Percentiles rank a stretch among this genome's conserved stretches.
Conservation (phyloP, 2,113 vertebrate genomes). For the Canis aureus region DNA sequence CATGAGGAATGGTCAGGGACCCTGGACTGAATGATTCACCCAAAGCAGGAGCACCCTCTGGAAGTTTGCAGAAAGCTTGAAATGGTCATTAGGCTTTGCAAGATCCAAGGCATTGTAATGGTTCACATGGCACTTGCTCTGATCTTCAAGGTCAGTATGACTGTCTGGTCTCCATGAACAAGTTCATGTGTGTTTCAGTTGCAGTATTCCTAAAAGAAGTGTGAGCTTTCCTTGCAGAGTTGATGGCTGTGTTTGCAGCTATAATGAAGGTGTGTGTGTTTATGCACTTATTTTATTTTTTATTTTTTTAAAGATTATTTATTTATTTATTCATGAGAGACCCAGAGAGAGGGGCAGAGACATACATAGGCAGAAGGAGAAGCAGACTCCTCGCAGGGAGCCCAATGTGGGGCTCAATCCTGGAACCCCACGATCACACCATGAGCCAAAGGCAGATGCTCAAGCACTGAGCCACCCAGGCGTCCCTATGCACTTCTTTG, state of each 20-base stretch:
- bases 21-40: not conserved
- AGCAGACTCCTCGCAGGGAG: no score
- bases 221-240: not conserved
- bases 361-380: no score
- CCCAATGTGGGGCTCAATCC: no score
- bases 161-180: not conserved
- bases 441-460: no score
- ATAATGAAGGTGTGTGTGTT: accelerated
- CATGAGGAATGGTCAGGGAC: not conserved
- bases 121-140: not conserved
- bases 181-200: not conserved
- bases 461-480: no score
- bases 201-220: not conserved
- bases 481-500: no score
- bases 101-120: not conserved
- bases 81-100: not conserved
- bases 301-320: no score
- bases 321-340: no score
- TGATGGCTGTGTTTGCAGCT: not conserved
- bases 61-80: not conserved
- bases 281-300: not conserved
- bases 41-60: not conserved
- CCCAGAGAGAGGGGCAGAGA: no score
- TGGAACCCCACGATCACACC: no score
- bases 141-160: not conserved